Evolutionary conservation across 1,140 invertebrate genomes (phyloP).

Genomic region (Drosophila ambigua): DNA sequence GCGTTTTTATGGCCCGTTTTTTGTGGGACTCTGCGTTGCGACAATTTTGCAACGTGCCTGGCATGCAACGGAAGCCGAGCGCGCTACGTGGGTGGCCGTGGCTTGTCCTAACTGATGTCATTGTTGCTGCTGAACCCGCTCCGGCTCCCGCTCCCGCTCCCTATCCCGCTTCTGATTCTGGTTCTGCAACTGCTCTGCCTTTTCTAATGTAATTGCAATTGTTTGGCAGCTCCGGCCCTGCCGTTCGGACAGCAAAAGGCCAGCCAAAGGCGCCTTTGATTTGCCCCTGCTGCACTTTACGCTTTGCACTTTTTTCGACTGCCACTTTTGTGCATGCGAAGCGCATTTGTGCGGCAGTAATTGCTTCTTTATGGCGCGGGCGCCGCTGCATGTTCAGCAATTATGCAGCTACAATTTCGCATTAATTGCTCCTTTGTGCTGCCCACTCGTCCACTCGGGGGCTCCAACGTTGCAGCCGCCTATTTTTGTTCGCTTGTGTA

Average conservation of each 20-base stretch:
- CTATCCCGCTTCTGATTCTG: conserved; percentile 11
- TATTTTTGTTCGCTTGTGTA: conserved; percentile 30
- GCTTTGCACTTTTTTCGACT: conserved; percentile 38
- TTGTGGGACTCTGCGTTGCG: conserved; percentile 54
- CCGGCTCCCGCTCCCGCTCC: background rate
- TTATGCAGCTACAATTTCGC: conserved; percentile 74
- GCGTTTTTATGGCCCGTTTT: conserved; percentile 30
- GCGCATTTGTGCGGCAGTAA: conserved; percentile 79
- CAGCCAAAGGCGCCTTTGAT: conserved; percentile 51
- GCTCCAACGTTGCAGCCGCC: conserved; percentile 5
- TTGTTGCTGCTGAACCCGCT: conserved; percentile 12
- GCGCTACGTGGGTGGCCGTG: conserved; percentile 65
- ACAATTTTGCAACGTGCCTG: conserved; percentile 81
- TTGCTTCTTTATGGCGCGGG: conserved; percentile 72
- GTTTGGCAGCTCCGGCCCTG: conserved; percentile 56
- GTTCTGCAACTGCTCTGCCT: conserved; percentile 15
- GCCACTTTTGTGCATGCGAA: conserved; percentile 81
- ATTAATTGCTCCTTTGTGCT: conserved; percentile 78
- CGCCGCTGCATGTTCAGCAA: conserved; percentile 67
- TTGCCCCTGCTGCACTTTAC: conserved; percentile 61
- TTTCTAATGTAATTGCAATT: conserved; percentile 82
- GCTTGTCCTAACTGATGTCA: conserved; percentile 34
- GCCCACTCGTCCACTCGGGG: conserved; percentile 27
- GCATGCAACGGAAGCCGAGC: conserved; percentile 76
- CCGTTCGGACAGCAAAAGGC: conserved; percentile 35